Conservation (phyloP, 2,888 invertebrate species). For the Helobdella robusta region DNA sequence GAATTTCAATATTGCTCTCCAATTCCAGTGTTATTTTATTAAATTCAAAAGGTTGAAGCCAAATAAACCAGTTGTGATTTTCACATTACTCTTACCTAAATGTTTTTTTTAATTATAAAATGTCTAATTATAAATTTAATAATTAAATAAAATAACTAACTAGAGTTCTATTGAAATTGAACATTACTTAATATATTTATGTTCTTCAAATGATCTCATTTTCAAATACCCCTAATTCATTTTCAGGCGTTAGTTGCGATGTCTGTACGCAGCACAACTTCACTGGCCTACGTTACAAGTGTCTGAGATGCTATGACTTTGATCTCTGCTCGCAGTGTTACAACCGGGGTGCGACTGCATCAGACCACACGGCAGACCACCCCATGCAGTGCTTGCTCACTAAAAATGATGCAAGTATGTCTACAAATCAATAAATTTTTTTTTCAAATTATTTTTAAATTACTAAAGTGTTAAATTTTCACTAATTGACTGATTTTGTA, state of each 20-base stretch:
- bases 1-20: too few species aligned
- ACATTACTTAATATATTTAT: too few species aligned
- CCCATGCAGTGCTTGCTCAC: conserved; percentile 98
- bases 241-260: conserved; percentile 91
- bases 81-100: too few species aligned
- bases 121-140: not conserved
- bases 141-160: not conserved
- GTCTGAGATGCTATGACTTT: conserved; percentile 96
- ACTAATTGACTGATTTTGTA: not conserved
- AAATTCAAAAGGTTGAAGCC: too few species aligned
- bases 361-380: conserved; percentile 83
- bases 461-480: not conserved
- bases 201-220: too few species aligned
- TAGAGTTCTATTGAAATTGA: not conserved
- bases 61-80: too few species aligned
- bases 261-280: conserved; percentile 96
- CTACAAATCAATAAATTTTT: not conserved
- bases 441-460: not conserved
- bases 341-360: conserved; percentile 55
- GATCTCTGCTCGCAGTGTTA: conserved; percentile 94
- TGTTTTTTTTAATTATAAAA: too few species aligned
- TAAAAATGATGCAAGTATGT: conserved; percentile 73
- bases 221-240: too few species aligned
- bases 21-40: too few species aligned
- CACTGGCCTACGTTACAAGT: conserved; percentile 93